A percentile compares a stretch with the other conserved stretches of the same genome.
phyloP scores from a whole-genome alignment of 2,888 invertebrate species.

The Eremobia ochroleuca region DNA sequence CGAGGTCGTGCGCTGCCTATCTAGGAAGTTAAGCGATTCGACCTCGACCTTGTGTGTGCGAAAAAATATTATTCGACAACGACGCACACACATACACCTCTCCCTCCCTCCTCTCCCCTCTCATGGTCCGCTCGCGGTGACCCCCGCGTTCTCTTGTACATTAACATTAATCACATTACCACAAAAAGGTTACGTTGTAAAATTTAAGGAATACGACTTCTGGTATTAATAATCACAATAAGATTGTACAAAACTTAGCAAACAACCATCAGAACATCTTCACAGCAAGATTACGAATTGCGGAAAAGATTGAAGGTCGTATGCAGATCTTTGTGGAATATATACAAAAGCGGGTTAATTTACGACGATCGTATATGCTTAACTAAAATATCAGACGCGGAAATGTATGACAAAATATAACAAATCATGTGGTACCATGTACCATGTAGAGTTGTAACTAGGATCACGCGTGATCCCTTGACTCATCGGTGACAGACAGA shows the following conservation, averaged over 20 bases:
- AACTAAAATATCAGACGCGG: constrained; percentile 74
- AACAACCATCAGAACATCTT: constrained; percentile 68
- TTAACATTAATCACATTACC: constrained; percentile 38
- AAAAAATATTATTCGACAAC: constrained; percentile 86
- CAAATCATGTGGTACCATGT: constrained; percentile 64
- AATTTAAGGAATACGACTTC: constrained; percentile 36
- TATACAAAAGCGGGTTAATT: constrained; percentile 63
- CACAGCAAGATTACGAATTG: constrained; percentile 77
- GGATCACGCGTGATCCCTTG: constrained; percentile 70
- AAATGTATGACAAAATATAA: constrained; percentile 68
- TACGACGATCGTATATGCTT: constrained; percentile 65
- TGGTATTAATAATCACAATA: constrained; percentile 44
- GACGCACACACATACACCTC: constrained; percentile 72
- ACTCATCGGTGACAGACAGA: constrained; percentile 73
- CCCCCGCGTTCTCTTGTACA: constrained; percentile 40
- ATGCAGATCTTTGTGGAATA: constrained; percentile 67
- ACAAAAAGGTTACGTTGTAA: constrained; percentile 36
- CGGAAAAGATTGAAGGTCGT: constrained; percentile 82
- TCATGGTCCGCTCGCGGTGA: constrained; percentile 58
- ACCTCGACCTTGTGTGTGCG: constrained; percentile 89
- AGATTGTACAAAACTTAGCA: constrained; percentile 55
- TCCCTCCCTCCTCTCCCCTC: constrained; percentile 66
- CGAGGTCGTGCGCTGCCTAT: constrained; percentile 78
- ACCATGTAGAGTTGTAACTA: constrained; percentile 57
- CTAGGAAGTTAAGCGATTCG: constrained; percentile 89